phyloP scores from a whole-genome alignment of 2,797 vertebrate genomes.

The Ibycter americanus region DNA sequence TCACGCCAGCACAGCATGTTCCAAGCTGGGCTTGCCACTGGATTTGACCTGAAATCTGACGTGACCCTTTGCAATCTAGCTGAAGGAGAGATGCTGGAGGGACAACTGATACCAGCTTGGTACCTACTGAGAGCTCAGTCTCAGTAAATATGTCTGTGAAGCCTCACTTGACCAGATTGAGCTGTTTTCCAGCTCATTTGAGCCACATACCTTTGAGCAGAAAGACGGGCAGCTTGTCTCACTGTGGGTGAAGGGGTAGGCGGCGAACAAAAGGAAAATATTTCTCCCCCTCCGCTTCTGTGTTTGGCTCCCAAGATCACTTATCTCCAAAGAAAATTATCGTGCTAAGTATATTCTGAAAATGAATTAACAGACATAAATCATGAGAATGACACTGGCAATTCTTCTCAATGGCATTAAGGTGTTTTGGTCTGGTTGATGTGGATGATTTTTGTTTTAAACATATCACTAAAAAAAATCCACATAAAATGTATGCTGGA shows the following conservation, averaged over 20 bases:
- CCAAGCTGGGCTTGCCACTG: rapidly evolving
- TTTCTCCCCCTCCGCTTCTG: neutral
- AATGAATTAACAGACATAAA: neutral
- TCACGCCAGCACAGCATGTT: rapidly evolving
- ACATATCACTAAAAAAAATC: neutral
- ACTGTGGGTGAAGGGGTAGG: neutral
- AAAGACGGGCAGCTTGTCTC: neutral
- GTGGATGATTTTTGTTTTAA: neutral
- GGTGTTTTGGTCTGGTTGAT: neutral
- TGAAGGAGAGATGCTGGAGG: neutral
- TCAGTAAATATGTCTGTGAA: neutral
- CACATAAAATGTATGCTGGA: neutral
- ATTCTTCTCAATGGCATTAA: neutral
- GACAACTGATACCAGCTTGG: neutral
- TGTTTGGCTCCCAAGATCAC: neutral
- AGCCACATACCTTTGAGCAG: neutral
- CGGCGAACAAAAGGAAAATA: neutral
- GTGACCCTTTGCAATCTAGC: neutral
- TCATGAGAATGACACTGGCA: neutral
- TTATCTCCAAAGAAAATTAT: neutral
- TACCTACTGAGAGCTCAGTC: neutral
- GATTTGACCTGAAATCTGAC: neutral
- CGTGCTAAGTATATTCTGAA: neutral
- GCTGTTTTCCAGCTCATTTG: conserved; percentile 32
- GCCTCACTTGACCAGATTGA: neutral